phyloP scores from a whole-genome alignment of 2,888 invertebrate genomes.

The Uloborus plumipes region DNA sequence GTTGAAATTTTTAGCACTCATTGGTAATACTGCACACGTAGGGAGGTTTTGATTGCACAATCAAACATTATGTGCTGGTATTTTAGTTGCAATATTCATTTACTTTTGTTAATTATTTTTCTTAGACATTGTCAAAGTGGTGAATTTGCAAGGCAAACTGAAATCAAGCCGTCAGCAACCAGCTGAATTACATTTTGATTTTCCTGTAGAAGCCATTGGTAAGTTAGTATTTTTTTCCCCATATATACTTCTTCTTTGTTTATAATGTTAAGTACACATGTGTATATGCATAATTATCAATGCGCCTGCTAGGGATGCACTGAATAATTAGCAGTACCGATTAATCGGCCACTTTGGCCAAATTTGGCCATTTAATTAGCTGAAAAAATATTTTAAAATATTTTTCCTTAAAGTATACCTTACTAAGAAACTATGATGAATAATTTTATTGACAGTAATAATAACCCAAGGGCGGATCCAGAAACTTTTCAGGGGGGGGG shows the following conservation, averaged over 20 bases:
- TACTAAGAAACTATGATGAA: no score
- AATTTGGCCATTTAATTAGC: no score
- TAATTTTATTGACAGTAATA: no score
- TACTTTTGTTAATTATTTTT: conserved; percentile 36
- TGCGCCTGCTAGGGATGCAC: no score
- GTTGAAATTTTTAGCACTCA: no score
- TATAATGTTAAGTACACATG: background rate
- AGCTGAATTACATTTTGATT: conserved; percentile 91
- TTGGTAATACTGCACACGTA: background rate
- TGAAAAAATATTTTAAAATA: no score
- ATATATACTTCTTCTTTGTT: background rate
- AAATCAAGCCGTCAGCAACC: conserved; percentile 85
- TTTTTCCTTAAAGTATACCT: no score
- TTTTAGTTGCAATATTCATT: background rate
- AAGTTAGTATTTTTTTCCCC: conserved; percentile 71
- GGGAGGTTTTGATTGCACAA: background rate
- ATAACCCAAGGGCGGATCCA: no score
- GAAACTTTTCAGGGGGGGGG: no score
- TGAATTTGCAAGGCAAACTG: conserved; percentile 80
- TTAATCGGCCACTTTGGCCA: no score
- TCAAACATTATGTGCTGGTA: background rate
- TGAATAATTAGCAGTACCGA: no score
- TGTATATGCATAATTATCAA: no score
- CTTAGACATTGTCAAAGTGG: conserved; percentile 77
- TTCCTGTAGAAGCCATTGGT: conserved; percentile 95